Percentiles rank a stretch among this genome's conserved stretches.
Evolutionary conservation across 2,888 invertebrate genomes (phyloP).

Genomic region (Elaeidobius kamerunicus): DNA sequence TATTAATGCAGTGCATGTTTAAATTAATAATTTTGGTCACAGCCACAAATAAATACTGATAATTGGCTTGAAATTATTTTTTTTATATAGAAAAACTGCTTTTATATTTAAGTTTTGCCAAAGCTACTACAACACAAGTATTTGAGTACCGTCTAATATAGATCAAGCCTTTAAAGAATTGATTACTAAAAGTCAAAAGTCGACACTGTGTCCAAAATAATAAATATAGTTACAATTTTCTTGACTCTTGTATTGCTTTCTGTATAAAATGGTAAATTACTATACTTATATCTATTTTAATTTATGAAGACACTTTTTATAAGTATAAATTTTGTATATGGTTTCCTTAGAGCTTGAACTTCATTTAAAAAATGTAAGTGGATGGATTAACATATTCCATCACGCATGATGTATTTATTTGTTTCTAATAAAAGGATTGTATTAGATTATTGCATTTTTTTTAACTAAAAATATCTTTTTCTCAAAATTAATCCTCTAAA

Average conservation of each 20-base stretch:
- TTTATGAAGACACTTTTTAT: neutral
- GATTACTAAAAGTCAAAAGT: neutral
- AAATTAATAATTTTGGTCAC: neutral
- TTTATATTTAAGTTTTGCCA: no score
- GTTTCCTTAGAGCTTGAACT: no score
- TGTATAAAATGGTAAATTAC: neutral
- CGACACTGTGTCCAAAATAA: neutral
- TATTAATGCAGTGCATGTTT: constrained; percentile 4
- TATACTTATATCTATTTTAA: neutral
- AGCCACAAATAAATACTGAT: neutral
- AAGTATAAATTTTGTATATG: no score
- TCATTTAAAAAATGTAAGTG: neutral
- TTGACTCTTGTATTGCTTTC: neutral
- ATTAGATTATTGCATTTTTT: neutral
- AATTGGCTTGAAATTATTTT: neutral
- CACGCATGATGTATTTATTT: neutral
- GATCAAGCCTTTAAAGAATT: neutral
- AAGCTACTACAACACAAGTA: no score
- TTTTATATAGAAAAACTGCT: no score
- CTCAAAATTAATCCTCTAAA: no score
- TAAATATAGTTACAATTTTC: neutral
- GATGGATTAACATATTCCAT: neutral
- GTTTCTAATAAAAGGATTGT: neutral
- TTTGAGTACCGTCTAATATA: neutral
- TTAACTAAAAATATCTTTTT: neutral